phyloP scores from a whole-genome alignment of 2,797 vertebrate genomes.

The Dicrostonyx torquatus region DNA sequence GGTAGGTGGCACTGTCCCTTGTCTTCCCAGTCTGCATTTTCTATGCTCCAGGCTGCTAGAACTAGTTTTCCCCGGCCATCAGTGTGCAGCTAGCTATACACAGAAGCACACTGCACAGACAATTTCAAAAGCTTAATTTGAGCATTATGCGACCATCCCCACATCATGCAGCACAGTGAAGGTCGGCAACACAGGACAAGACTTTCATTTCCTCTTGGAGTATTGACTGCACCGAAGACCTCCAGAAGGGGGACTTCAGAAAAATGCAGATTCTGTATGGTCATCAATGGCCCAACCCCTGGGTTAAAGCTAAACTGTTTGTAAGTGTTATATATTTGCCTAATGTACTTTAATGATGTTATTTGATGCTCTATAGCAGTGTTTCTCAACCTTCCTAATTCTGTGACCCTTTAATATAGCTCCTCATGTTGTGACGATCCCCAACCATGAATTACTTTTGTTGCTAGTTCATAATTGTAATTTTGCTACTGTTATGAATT shows the following conservation, averaged over 20 bases:
- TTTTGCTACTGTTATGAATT: background rate
- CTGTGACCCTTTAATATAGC: background rate
- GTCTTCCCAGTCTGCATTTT: background rate
- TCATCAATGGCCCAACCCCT: background rate
- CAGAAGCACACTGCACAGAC: background rate
- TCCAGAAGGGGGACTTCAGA: background rate
- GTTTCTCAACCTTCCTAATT: background rate
- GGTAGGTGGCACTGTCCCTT: background rate
- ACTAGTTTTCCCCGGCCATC: rapidly evolving
- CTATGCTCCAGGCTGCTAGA: background rate
- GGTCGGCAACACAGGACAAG: background rate
- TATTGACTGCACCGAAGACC: background rate
- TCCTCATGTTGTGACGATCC: background rate
- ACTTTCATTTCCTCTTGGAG: background rate
- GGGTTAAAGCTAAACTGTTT: constrained; percentile 2
- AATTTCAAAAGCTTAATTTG: background rate
- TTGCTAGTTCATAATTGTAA: background rate
- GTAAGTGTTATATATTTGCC: background rate
- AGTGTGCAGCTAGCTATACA: background rate
- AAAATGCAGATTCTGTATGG: background rate
- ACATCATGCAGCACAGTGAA: background rate
- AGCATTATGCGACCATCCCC: background rate
- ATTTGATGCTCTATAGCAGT: background rate
- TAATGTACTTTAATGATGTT: background rate
- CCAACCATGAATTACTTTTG: background rate